Evolutionary conservation across 2,888 invertebrate genomes (phyloP).

Genomic region (Psylliodes chrysocephalus): DNA sequence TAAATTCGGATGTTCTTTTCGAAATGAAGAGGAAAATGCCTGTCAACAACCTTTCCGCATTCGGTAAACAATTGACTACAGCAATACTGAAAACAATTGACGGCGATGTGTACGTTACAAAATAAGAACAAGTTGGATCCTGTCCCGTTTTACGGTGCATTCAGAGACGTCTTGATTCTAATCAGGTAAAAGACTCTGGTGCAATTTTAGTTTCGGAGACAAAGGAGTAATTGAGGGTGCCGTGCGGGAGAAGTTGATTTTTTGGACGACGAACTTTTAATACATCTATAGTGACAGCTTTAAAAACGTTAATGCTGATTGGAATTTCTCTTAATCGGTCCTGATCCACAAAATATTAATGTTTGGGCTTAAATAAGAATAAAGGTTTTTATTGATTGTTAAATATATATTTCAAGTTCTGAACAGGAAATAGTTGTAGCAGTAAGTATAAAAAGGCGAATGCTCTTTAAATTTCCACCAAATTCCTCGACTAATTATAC

Average conservation of each 20-base stretch:
- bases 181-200: constrained; percentile 2
- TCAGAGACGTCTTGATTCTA: constrained; percentile 8
- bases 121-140: background rate
- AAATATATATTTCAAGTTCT: no score
- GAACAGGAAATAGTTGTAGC: no score
- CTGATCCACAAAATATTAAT: no score
- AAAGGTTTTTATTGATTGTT: no score
- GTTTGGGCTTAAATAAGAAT: no score
- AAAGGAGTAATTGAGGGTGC: background rate
- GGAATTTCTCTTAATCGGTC: no score
- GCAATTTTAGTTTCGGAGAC: background rate
- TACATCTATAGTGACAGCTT: no score
- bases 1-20: constrained; percentile 38
- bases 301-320: no score
- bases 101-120: background rate
- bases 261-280: background rate
- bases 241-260: background rate
- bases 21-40: constrained; percentile 40
- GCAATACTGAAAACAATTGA: constrained; percentile 11
- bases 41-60: constrained; percentile 29
- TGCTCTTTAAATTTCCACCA: no score
- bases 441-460: no score
- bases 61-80: constrained; percentile 6
- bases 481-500: no score
- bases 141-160: background rate